Evolutionary conservation across 2,113 vertebrate species (phyloP).

Genomic region (Eurystomus gularis): DNA sequence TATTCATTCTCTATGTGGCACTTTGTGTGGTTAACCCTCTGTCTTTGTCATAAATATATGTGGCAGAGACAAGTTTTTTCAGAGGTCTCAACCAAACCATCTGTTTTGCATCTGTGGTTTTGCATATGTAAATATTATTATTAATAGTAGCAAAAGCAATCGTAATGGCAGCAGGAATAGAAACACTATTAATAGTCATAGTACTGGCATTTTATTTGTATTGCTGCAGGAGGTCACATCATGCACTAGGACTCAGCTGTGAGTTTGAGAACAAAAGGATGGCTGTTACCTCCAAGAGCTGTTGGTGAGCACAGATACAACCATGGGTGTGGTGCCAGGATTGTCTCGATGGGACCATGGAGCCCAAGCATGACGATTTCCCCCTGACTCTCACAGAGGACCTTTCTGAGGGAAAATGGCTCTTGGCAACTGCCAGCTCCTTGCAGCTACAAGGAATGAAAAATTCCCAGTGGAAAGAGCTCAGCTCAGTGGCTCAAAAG

Average conservation of each 20-base stretch:
- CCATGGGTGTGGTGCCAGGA: neutral
- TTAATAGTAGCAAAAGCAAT: slow-evolving; percentile 61
- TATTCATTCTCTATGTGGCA: slow-evolving; percentile 44
- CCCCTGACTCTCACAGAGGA: neutral
- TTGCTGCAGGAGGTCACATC: slow-evolving; percentile 37
- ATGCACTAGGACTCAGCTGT: neutral
- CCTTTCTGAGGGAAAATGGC: neutral
- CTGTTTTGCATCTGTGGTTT: slow-evolving; percentile 66
- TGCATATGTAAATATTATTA: slow-evolving; percentile 71
- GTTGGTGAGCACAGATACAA: neutral
- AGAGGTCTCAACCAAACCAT: slow-evolving; percentile 42
- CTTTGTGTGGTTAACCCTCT: slow-evolving; percentile 47
- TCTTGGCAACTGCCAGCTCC: neutral
- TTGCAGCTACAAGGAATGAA: neutral
- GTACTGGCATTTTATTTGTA: slow-evolving; percentile 42
- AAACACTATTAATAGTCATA: slow-evolving; percentile 52
- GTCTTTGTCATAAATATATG: slow-evolving; percentile 44
- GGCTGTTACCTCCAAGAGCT: neutral
- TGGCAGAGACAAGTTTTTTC: slow-evolving; percentile 45
- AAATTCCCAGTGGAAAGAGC: neutral
- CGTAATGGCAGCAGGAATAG: slow-evolving; percentile 51
- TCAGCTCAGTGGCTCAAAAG: neutral
- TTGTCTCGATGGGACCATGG: neutral
- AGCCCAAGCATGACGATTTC: rapidly evolving
- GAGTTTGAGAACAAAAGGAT: neutral